Percentiles rank a stretch among this genome's conserved stretches.
Evolutionary conservation across 2,888 invertebrate species (phyloP).

Genomic region (Dryococelus australis): DNA sequence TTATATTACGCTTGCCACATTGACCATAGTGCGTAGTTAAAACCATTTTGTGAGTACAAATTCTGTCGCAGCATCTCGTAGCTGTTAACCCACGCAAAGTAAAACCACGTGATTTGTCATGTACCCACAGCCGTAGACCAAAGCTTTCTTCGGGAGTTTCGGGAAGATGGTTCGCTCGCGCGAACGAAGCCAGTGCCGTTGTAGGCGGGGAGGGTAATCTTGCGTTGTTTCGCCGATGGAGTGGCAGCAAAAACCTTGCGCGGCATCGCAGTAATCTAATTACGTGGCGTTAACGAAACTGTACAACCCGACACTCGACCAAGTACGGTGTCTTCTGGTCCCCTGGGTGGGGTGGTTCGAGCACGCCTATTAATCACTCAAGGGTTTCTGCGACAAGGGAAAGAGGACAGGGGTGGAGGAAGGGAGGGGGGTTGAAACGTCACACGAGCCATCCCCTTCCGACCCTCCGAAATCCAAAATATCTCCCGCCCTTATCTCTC

Average conservation of each 20-base stretch:
- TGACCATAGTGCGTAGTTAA: too few species aligned
- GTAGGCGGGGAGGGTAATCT: too few species aligned
- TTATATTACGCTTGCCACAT: too few species aligned
- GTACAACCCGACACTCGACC: conserved; percentile 16
- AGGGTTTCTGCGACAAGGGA: neutral
- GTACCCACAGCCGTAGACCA: too few species aligned
- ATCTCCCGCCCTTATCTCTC: conserved; percentile 21
- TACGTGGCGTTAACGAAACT: neutral
- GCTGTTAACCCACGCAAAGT: too few species aligned
- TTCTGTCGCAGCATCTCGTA: too few species aligned
- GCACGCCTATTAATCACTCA: conserved; percentile 6
- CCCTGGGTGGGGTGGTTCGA: neutral
- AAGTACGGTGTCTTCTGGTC: neutral
- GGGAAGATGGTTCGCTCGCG: too few species aligned
- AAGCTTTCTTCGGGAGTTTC: too few species aligned
- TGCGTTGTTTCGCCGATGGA: neutral
- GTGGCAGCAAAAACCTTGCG: neutral
- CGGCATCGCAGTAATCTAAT: neutral
- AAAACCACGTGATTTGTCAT: too few species aligned
- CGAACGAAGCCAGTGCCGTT: too few species aligned
- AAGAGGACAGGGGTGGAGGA: neutral
- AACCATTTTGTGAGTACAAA: too few species aligned
- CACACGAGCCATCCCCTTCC: neutral
- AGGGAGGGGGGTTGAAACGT: neutral
- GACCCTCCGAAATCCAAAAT: neutral